phyloP scores from a whole-genome alignment of 2,888 invertebrate species.

The Amblyteles armatorius region DNA sequence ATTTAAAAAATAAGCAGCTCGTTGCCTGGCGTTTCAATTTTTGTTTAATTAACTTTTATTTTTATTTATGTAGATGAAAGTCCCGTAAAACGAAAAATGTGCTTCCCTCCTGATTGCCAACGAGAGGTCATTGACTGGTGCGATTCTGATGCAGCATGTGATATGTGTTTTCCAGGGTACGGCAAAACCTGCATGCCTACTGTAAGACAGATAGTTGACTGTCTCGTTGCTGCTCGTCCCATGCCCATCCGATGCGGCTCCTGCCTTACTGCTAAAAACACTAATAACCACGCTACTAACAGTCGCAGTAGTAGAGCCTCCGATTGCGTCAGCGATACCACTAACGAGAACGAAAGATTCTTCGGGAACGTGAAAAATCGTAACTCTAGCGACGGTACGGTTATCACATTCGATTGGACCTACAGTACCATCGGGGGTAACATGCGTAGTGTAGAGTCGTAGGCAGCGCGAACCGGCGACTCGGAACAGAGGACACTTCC shows the following conservation, averaged over 20 bases:
- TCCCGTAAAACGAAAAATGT: slow-evolving; percentile 28
- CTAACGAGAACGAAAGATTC: slow-evolving; percentile 74
- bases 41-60: neutral
- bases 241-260: slow-evolving; percentile 82
- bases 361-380: slow-evolving; percentile 73
- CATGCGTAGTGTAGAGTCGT: slow-evolving; percentile 33
- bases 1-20: neutral
- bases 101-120: slow-evolving; percentile 54
- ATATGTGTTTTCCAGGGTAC: slow-evolving; percentile 85
- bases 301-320: slow-evolving; percentile 75
- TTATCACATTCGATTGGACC: slow-evolving; percentile 64
- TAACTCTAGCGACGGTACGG: slow-evolving; percentile 61
- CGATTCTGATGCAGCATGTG: slow-evolving; percentile 83
- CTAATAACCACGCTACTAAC: slow-evolving; percentile 78
- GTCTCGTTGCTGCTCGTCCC: slow-evolving; percentile 82
- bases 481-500: slow-evolving; percentile 4
- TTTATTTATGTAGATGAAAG: neutral
- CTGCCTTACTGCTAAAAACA: slow-evolving; percentile 82
- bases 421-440: slow-evolving; percentile 57
- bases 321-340: slow-evolving; percentile 75
- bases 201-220: slow-evolving; percentile 85
- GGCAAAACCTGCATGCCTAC: slow-evolving; percentile 87
- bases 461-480: slow-evolving; percentile 24
- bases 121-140: slow-evolving; percentile 68
- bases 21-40: neutral